Evolutionary conservation across 2,888 invertebrate genomes (phyloP), one percentile per base, ranked within the genome.

Genomic region (Habrosyne pyritoides): DNA sequence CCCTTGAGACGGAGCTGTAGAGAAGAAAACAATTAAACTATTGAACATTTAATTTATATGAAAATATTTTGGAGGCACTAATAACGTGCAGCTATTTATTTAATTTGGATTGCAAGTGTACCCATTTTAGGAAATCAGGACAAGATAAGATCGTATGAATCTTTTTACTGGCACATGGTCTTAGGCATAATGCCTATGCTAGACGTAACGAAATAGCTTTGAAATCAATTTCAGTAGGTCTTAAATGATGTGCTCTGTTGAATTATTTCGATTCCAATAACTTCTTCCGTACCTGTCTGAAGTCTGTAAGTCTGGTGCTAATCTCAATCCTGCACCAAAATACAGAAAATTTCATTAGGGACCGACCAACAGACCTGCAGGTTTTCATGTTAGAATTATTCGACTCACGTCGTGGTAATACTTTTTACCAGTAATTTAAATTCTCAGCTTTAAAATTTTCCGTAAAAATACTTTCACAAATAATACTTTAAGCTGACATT

Each of bases 1-100:
- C 59, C 50, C 55, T 42, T 42, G 58, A 42, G 61, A 53, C 42
- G 55, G 57, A 47, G 42, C 21, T 5, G 8, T 7, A 36, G 14
- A 55, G 51, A 26, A 58, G n/a, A 50, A 53, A 58, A 56, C 52
- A 60, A 56, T 61, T 61, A 58, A 61, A 59, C 50, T 49, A 52
- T 53, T 36, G 30, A 53, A 47, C 22, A 49, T 36, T 6, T 36
- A 1, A n/a, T 30, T 14, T 14, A 30, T 12, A 12, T 30, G 30
- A 5, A 12, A 30, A 12, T 1, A 30, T 30, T 30, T 30, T 4
- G n/a, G n/a, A n/a, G n/a, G n/a, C n/a, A n/a, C n/a, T n/a, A n/a
- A n/a, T n/a, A n/a, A n/a, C n/a, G n/a, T n/a, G n/a, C n/a, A n/a
- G n/a, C n/a, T n/a, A n/a, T n/a, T n/a, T n/a, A n/a, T n/a, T n/a